phyloP scores from a whole-genome alignment of 1,140 invertebrate species.

The Thalassaphorura encarpata region DNA sequence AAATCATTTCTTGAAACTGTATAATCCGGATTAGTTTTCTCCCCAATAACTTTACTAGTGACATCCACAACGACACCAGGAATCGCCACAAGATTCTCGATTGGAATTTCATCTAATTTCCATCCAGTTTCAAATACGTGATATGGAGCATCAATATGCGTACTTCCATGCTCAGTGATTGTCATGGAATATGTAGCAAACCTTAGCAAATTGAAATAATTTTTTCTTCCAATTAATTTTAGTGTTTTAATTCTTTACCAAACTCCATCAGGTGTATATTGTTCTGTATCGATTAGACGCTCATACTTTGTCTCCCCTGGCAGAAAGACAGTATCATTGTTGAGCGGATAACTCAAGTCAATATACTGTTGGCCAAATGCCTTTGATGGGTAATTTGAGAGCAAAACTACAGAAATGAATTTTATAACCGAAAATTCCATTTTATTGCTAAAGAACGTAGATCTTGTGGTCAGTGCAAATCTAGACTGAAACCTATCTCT shows the following conservation, averaged over 20 bases:
- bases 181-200: slow-evolving; percentile 11
- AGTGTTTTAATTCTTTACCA: slow-evolving; percentile 1
- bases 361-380: too few species aligned
- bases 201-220: not conserved
- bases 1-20: slow-evolving; percentile 3
- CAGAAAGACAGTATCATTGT: slow-evolving; percentile 12
- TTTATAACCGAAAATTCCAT: too few species aligned
- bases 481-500: too few species aligned
- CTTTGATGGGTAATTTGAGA: too few species aligned
- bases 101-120: slow-evolving; percentile 16
- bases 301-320: slow-evolving; percentile 7
- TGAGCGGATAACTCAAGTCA: slow-evolving; percentile 12
- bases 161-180: not conserved
- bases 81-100: slow-evolving; percentile 4
- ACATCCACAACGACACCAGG: slow-evolving; percentile 12
- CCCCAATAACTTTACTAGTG: slow-evolving; percentile 9
- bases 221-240: not conserved
- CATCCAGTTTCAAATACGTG: slow-evolving; percentile 10
- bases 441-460: too few species aligned
- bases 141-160: slow-evolving; percentile 22
- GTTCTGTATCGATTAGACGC: slow-evolving; percentile 6
- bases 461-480: too few species aligned
- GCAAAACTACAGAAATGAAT: too few species aligned
- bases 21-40: not conserved
- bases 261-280: not conserved